Evolutionary conservation across 2,797 vertebrate genomes (phyloP), one percentile per base, ranked within the genome.

Genomic region (Syndactyla subalaris): DNA sequence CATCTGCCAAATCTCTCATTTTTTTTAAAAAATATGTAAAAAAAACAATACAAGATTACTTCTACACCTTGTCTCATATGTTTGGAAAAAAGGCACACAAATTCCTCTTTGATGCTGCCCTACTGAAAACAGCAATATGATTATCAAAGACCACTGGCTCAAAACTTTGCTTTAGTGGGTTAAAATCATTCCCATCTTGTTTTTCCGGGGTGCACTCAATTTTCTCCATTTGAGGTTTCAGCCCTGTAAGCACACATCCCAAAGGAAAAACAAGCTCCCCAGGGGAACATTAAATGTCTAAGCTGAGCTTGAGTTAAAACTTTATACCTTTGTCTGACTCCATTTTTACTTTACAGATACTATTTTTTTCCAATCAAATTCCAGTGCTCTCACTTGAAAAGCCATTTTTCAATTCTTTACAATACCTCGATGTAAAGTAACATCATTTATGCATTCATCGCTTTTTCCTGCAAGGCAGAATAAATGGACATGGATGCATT

Each of bases 391-490:
- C 39, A 24, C 29, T 89, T 83, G 65, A 82, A 87, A 82, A 87
- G 24, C 13, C 10, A 2, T 71, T 94, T 94, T 89, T 85, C 49
- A 67, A 30, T 85, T 80, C 73, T 93, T 91, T 59, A 78, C 39
- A 70, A n/a, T 51, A 48, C 39, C 43, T 80, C 2, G 0, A 70
- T 12, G 12, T 66, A 83, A 29, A 77, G 78, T 68, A 95, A 89
- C 30, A 72, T 72, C 38, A 72, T 85, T 92, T 91, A 91, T 70
- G 62, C 51, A 93, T 92, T 92, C 75, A 94, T 39, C 83, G 75
- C 39, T 91, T 96, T 92, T 85, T 81, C 51, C 85, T 89, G 62
- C 51, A 80, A 94, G 66, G 82, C 73, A 95, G 66, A 83, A 84
- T 59, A 93, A 78, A 93, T 49, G 19, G 76, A 32, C 51, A 78